These are phyloP conservation scores for Thermophis baileyi DNA, from an alignment of 2,113 vertebrate species.

Conservation along the genomic window DNA sequence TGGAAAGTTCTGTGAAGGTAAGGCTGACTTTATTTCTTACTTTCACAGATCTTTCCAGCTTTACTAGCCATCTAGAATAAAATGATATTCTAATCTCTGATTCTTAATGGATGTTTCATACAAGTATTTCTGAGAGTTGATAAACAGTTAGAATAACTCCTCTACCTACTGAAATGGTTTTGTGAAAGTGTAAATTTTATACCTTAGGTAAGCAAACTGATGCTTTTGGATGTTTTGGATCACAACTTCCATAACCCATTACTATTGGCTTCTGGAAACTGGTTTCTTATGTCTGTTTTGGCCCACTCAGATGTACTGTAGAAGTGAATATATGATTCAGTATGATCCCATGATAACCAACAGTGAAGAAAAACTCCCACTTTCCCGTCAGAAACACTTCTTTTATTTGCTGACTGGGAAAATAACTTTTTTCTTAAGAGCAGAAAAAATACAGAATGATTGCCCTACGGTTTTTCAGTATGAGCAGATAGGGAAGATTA, in stretches of 20 bases:
- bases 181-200: neutral
- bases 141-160: neutral
- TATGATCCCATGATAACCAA: neutral
- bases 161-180: neutral
- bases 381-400: neutral
- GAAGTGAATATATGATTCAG: neutral
- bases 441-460: neutral
- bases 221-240: neutral
- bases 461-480: neutral
- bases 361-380: neutral
- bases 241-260: neutral
- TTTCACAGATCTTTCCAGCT: neutral
- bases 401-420: neutral
- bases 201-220: neutral
- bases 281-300: neutral
- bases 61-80: neutral
- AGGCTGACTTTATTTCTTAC: neutral
- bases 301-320: neutral
- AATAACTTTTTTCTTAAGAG: neutral
- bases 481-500: neutral
- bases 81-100: neutral
- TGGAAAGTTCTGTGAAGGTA: neutral
- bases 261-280: neutral
- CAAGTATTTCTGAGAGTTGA: neutral
- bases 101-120: neutral